phyloP scores from a whole-genome alignment of 2,113 vertebrate genomes.

The Aythya baeri region DNA sequence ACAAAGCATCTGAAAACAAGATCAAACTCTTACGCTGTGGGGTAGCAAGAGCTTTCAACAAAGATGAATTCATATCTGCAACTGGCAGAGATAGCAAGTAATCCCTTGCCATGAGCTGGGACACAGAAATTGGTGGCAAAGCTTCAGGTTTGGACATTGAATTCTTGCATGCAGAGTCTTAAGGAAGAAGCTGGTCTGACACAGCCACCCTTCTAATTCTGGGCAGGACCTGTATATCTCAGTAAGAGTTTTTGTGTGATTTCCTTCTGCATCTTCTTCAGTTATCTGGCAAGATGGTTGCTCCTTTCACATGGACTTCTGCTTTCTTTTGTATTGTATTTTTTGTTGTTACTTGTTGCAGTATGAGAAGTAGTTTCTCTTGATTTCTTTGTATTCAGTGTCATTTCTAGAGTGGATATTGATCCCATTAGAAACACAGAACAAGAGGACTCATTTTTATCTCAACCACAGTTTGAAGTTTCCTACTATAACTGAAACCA shows the following conservation, averaged over 20 bases:
- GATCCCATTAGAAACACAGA: not conserved
- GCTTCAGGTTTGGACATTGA: not conserved
- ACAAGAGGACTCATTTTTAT: not conserved
- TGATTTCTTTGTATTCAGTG: not conserved
- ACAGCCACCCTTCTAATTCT: not conserved
- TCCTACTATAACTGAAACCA: not conserved
- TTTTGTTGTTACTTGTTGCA: not conserved
- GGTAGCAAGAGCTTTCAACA: not conserved
- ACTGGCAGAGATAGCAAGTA: not conserved
- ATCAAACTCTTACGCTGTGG: not conserved
- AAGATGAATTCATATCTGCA: not conserved
- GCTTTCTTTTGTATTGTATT: not conserved
- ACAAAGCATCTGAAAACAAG: not conserved
- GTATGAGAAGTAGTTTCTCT: not conserved
- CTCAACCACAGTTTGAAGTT: not conserved
- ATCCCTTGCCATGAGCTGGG: not conserved
- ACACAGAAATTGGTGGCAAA: not conserved
- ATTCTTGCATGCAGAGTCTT: not conserved
- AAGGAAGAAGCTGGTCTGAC: not conserved
- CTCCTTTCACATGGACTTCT: not conserved
- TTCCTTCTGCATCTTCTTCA: not conserved
- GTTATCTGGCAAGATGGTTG: not conserved
- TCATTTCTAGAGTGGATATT: not conserved
- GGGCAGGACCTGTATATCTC: not conserved
- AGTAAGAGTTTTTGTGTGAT: rapidly evolving